phyloP scores from a whole-genome alignment of 2,797 vertebrate species.

The Acropternis orthonyx region DNA sequence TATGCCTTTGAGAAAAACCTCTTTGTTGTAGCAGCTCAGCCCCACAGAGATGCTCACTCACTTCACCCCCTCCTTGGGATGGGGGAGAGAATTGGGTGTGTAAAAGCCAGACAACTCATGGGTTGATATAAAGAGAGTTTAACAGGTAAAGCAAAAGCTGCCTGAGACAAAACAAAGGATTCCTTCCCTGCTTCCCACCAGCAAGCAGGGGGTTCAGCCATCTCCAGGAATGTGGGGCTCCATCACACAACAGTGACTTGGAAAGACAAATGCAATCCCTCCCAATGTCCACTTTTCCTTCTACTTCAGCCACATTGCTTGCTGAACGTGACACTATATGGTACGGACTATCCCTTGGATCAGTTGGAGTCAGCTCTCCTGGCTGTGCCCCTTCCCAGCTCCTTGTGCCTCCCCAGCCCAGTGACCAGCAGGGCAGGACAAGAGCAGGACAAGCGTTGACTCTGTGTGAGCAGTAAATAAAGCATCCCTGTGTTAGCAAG shows the following conservation, averaged over 20 bases:
- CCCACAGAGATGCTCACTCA: fast-evolving
- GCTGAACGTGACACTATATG: neutral
- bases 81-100: fast-evolving
- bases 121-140: neutral
- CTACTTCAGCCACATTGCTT: neutral
- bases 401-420: fast-evolving
- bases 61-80: fast-evolving
- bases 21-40: neutral
- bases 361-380: neutral
- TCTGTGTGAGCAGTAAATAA: neutral
- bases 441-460: neutral
- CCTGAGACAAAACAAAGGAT: neutral
- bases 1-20: neutral
- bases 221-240: neutral
- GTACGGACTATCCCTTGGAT: fast-evolving
- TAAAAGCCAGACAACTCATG: neutral
- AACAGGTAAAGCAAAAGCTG: neutral
- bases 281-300: fast-evolving
- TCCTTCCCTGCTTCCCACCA: fast-evolving
- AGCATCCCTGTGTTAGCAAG: neutral
- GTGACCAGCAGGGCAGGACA: fast-evolving
- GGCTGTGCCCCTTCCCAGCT: fast-evolving
- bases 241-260: fast-evolving
- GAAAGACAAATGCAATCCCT: neutral
- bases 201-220: neutral